Percentiles rank a stretch among this genome's conserved stretches.
Conservation (phyloP, 1,140 invertebrate genomes). For the Calosoma granatense region DNA sequence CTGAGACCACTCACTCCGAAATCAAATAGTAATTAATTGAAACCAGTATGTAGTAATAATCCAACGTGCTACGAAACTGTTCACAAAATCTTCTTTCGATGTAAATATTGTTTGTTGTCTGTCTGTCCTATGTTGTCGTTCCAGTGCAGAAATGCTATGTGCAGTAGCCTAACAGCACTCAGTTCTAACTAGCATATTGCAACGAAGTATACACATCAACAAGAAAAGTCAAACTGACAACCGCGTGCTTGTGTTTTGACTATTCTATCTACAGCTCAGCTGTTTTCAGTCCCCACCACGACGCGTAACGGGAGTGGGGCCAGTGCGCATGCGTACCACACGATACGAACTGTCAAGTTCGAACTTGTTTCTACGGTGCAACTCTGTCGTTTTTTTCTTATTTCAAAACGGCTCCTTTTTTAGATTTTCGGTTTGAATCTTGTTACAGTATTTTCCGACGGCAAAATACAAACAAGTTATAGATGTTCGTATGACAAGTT, state of each 20-base stretch:
- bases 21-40: slow-evolving; percentile 8
- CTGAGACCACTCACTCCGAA: slow-evolving; percentile 13
- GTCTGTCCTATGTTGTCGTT: neutral
- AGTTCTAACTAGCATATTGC: neutral
- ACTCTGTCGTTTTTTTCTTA: neutral
- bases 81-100: neutral
- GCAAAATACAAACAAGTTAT: too few relatives aligned
- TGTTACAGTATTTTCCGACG: too few relatives aligned
- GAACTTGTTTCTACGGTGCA: neutral
- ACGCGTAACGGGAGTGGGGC: slow-evolving; percentile 15
- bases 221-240: slow-evolving; percentile 14
- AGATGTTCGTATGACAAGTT: too few relatives aligned
- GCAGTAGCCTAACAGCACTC: slow-evolving; percentile 8
- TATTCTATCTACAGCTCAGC: slow-evolving; percentile 31
- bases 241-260: slow-evolving; percentile 26
- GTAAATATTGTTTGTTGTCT: neutral
- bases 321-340: slow-evolving; percentile 19
- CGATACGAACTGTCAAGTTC: neutral
- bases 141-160: neutral
- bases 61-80: slow-evolving; percentile 10
- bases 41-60: slow-evolving; percentile 10
- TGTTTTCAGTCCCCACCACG: slow-evolving; percentile 24
- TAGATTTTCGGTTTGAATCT: too few relatives aligned
- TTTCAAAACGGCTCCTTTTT: too few relatives aligned
- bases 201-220: slow-evolving; percentile 9